Base-by-base conservation (phyloP, 2,888 invertebrate species). In the Troilus luridus region DNA sequence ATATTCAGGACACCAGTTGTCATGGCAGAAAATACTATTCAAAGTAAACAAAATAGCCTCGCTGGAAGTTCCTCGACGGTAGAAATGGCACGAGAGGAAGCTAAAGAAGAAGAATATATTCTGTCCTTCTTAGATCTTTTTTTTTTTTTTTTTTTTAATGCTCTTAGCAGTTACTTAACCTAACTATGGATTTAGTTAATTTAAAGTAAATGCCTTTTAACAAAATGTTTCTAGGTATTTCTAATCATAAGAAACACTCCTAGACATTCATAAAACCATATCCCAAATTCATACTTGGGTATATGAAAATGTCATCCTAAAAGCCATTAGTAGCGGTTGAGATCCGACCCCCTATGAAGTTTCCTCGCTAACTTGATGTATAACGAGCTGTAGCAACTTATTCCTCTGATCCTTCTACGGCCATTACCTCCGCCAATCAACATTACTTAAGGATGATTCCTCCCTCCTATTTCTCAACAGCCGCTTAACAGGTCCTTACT, bases 381-480 rank as follows among this genome's bases (percentile, higher is more conserved):
- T 77, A 77, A 77, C 72, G 72, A 77, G 72, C 72, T 77, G 72
- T 41, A 41, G 72, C 72, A 77, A 77, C 72, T 77, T 77, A 77
- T 77, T 77, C 72, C 72, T 77, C 72, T 77, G 72, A 77, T 77
- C 72, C 72, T 77, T 41, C 27, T 77, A 77, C 27, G 72, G 72
- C 19, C 27, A 77, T 77, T 77, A 77, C 27, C 72, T 77, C 41
- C 41, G 41, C 72, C 72, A 77, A 77, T 77, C 72, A 77, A 41
- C 27, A 8, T 41, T 77, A 77, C 17, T 77, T 77, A 77, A 41
- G 72, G 72, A 77, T 41, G 41, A 77, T 41, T 77, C 72, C 17
- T 41, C 41, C 72, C 24, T 41, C 41, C 27, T 27, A 41, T 41
- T 41, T 41, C 41, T 41, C 41, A 77, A 77, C 41, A 77, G 27